These are phyloP conservation scores for Drosophila bocqueti DNA, from an alignment of 1,140 invertebrate species.

Conservation along the genomic window DNA sequence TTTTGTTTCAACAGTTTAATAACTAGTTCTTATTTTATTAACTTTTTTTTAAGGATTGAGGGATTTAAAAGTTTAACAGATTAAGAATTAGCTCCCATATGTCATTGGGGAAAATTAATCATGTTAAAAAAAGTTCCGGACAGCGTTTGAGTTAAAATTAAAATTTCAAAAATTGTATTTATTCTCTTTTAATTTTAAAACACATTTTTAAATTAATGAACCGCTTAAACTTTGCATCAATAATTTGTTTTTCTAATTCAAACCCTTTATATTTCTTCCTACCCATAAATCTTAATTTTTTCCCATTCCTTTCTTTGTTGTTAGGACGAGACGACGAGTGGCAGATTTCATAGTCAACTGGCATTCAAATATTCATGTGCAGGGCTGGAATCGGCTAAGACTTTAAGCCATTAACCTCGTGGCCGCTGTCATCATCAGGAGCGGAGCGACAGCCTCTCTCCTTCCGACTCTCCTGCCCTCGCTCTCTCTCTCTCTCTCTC, in stretches of 20 bases:
- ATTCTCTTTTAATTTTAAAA: neutral
- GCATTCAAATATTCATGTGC: conserved; percentile 64
- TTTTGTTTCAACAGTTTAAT: no score
- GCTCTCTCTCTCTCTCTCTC: conserved; percentile 11
- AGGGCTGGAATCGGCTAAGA: conserved; percentile 53
- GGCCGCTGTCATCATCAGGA: conserved; percentile 58
- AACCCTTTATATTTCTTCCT: neutral
- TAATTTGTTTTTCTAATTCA: neutral
- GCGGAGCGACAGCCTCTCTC: conserved; percentile 14
- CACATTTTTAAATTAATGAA: neutral
- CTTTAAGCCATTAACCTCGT: conserved; percentile 69
- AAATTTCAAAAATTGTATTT: neutral
- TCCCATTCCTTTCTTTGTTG: neutral
- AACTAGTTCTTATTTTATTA: no score
- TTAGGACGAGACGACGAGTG: conserved; percentile 16
- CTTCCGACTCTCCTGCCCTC: neutral
- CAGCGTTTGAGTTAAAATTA: no score
- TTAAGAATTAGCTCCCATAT: no score
- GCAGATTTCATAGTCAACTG: conserved; percentile 57
- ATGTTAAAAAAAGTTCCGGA: no score
- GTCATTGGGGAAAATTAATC: no score
- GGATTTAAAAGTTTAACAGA: no score
- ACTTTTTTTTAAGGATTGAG: no score
- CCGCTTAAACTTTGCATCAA: neutral
- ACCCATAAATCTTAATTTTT: neutral